These are phyloP conservation scores for Salminus brasiliensis DNA, from an alignment of 2,113 vertebrate genomes.

Conservation along the genomic window DNA sequence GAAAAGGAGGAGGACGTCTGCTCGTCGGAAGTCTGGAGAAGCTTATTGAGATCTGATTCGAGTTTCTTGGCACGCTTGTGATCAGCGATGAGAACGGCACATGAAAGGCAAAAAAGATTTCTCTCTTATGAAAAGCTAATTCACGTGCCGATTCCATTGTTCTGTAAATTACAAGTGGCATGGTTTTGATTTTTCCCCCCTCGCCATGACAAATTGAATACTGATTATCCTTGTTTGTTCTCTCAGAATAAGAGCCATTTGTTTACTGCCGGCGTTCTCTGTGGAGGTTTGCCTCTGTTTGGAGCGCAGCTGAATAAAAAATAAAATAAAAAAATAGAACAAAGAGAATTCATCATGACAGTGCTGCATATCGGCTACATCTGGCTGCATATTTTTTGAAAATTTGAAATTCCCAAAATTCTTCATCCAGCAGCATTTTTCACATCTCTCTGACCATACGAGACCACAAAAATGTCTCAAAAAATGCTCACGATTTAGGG, in stretches of 20 bases:
- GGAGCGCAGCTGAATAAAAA: slow-evolving; percentile 24
- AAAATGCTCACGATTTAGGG: too few relatives aligned
- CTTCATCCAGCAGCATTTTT: too few relatives aligned
- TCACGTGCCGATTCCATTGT: not conserved
- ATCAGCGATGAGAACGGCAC: not conserved
- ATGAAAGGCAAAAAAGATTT: not conserved
- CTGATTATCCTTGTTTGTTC: slow-evolving; percentile 27
- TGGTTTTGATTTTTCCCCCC: not conserved
- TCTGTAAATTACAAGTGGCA: too few relatives aligned
- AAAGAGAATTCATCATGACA: slow-evolving; percentile 28
- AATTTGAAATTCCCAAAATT: too few relatives aligned
- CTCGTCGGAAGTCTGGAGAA: too few relatives aligned
- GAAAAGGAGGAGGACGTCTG: not conserved
- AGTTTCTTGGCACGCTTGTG: not conserved
- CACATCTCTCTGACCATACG: too few relatives aligned
- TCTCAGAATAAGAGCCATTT: slow-evolving; percentile 6
- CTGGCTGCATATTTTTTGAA: slow-evolving; percentile 8
- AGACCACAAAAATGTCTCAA: too few relatives aligned
- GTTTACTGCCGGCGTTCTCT: slow-evolving; percentile 13
- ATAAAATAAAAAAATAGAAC: slow-evolving; percentile 16
- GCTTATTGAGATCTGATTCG: not conserved
- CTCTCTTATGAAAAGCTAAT: not conserved
- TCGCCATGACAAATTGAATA: slow-evolving; percentile 1
- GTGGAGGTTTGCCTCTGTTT: not conserved
- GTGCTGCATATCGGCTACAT: slow-evolving; percentile 10